Conservation (phyloP, 2,113 vertebrate genomes). For the Marmota flaviventris region DNA sequence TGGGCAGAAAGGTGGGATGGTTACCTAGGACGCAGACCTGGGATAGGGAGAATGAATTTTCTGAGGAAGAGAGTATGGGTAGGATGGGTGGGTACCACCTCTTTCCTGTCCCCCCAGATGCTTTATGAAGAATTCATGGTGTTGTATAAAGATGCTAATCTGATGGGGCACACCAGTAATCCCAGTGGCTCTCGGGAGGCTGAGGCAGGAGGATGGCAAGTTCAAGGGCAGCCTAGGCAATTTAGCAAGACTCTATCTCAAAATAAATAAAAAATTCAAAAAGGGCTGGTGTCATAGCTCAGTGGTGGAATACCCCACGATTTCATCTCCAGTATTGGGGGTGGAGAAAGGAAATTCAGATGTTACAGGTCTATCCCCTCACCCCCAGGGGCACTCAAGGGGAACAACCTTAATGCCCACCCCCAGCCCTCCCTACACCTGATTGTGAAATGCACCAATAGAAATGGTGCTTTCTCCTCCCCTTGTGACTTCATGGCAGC, state of each 20-base stretch:
- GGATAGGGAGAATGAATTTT: not conserved
- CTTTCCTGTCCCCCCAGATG: not conserved
- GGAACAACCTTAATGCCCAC: not conserved
- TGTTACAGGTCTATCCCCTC: not conserved
- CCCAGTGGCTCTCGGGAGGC: too few species aligned
- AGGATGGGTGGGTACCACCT: not conserved
- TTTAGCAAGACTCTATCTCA: too few species aligned
- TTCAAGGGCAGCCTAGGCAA: too few species aligned
- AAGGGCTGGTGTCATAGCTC: too few species aligned
- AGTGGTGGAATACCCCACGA: too few species aligned
- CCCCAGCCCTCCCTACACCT: too few species aligned
- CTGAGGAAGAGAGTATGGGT: fast-evolving
- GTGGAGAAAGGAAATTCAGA: too few species aligned
- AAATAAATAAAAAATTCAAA: too few species aligned
- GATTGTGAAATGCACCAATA: not conserved
- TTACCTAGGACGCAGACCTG: not conserved
- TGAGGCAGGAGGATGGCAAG: too few species aligned
- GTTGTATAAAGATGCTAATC: not conserved
- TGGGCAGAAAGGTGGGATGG: not conserved
- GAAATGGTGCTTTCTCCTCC: not conserved
- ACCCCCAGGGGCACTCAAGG: fast-evolving
- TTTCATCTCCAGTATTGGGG: too few species aligned
- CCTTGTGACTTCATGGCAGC: not conserved
- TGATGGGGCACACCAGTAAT: too few species aligned
- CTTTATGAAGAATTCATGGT: not conserved